phyloP scores from a whole-genome alignment of 2,113 vertebrate species.

The Psittacus erithacus region DNA sequence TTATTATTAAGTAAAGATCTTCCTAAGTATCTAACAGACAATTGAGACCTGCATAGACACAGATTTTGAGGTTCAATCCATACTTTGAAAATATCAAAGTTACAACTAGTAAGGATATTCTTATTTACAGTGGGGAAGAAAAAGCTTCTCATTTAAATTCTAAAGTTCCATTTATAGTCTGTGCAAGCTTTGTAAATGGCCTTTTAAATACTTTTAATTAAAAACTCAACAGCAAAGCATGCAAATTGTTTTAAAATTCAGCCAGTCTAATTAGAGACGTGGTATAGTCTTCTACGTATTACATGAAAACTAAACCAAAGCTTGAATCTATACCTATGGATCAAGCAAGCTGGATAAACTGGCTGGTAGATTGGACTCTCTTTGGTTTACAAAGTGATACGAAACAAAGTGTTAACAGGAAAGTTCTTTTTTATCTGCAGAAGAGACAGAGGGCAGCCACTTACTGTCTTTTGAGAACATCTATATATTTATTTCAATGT shows the following conservation, averaged over 20 bases:
- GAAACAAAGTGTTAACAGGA: neutral
- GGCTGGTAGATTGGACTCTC: neutral
- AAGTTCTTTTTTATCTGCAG: neutral
- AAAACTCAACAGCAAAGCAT: neutral
- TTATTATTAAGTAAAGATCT: neutral
- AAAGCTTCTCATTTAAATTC: neutral
- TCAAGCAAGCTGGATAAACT: neutral
- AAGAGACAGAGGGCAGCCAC: neutral
- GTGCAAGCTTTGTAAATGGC: neutral
- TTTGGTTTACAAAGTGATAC: neutral
- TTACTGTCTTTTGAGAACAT: neutral
- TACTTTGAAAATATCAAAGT: neutral
- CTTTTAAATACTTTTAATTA: neutral
- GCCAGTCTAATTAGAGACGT: neutral
- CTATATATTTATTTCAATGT: neutral
- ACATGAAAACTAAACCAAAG: neutral
- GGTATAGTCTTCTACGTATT: neutral
- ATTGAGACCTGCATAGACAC: neutral
- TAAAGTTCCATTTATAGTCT: neutral
- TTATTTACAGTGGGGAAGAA: neutral
- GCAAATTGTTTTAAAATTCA: neutral
- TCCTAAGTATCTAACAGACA: neutral
- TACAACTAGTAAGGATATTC: neutral
- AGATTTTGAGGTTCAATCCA: neutral
- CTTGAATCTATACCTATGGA: neutral